A percentile compares a stretch with the other conserved stretches of the same genome.
Evolutionary conservation across 2,113 vertebrate genomes (phyloP).

Genomic region (Silurus meridionalis): DNA sequence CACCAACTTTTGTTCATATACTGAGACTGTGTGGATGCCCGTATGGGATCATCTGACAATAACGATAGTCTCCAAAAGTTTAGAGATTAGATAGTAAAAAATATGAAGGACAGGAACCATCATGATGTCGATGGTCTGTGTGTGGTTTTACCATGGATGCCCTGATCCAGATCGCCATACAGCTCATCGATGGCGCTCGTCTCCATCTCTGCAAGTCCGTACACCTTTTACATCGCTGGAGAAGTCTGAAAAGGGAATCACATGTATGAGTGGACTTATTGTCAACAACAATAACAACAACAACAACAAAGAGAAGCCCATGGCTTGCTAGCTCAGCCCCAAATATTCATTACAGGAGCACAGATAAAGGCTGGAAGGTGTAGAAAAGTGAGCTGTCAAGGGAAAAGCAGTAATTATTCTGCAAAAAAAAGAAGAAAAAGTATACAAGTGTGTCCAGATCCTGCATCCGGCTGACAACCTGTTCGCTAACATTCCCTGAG

Average conservation of each 20-base stretch:
- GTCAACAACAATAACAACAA: no score
- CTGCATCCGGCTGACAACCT: not conserved
- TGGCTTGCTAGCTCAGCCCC: not conserved
- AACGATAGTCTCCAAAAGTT: no score
- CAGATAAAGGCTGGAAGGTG: not conserved
- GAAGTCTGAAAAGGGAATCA: conserved; percentile 19
- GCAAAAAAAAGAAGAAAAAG: no score
- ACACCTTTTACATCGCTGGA: not conserved
- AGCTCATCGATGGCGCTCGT: conserved; percentile 39
- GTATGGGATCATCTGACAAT: no score
- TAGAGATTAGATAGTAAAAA: no score
- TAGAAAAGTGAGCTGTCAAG: not conserved
- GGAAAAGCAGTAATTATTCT: no score
- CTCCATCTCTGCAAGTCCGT: conserved; percentile 42
- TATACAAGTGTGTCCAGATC: not conserved
- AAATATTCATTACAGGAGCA: not conserved
- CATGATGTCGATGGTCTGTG: not conserved
- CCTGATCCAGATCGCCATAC: conserved; percentile 43
- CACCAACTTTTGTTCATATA: no score
- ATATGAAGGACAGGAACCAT: no score
- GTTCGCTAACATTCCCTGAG: not conserved
- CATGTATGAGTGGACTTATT: not conserved
- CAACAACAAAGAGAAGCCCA: not conserved
- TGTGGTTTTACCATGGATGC: conserved; percentile 33
- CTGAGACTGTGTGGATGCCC: no score